A percentile compares a stretch with the other conserved stretches of the same genome.
These are phyloP conservation scores for Epinephelus malabaricus DNA, from an alignment of 2,797 vertebrate species.

Conservation along the genomic window DNA sequence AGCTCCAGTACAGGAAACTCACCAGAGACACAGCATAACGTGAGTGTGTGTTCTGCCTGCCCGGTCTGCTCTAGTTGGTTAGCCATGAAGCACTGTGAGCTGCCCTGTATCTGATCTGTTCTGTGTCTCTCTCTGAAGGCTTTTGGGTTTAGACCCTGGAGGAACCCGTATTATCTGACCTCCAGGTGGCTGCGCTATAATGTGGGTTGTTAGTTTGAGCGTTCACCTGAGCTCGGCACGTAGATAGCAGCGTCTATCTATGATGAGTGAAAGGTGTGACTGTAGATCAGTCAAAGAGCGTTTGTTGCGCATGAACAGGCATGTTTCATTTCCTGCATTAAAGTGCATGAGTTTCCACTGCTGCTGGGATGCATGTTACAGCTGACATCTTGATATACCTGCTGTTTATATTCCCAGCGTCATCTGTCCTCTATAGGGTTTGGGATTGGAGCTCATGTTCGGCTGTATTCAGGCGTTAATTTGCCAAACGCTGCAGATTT, in stretches of 20 bases:
- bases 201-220: slow-evolving; percentile 76
- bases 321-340: slow-evolving; percentile 24
- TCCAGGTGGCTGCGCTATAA: slow-evolving; percentile 82
- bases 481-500: neutral
- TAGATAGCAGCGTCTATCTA: slow-evolving; percentile 77
- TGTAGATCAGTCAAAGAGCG: neutral
- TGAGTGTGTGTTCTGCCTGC: slow-evolving; percentile 64
- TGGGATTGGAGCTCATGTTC: neutral
- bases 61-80: neutral
- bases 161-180: slow-evolving; percentile 83
- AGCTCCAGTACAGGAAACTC: slow-evolving; percentile 82
- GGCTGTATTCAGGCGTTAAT: neutral
- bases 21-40: slow-evolving; percentile 82
- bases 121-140: slow-evolving; percentile 77
- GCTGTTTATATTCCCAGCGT: neutral
- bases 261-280: slow-evolving; percentile 61
- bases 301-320: neutral
- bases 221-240: slow-evolving; percentile 52
- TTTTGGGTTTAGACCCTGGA: slow-evolving; percentile 75
- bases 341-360: neutral
- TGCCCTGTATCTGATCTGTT: slow-evolving; percentile 33
- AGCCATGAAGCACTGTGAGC: neutral
- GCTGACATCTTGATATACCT: slow-evolving; percentile 4
- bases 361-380: slow-evolving; percentile 8
- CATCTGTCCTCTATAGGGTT: neutral